Evolutionary conservation across 2,888 invertebrate genomes (phyloP).

Genomic region (Psylliodes chrysocephalus): DNA sequence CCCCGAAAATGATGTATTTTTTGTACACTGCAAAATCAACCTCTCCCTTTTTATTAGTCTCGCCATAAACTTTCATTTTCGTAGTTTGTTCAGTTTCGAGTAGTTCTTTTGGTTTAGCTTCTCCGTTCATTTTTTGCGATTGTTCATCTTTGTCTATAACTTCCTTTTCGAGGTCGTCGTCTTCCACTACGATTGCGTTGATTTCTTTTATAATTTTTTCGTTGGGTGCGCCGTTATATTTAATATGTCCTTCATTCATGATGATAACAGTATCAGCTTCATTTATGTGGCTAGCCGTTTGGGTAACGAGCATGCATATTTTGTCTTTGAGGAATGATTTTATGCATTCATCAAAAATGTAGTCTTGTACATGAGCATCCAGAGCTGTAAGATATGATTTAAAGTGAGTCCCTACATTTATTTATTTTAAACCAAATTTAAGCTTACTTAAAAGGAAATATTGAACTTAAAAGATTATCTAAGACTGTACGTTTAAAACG

Average conservation of each 20-base stretch:
- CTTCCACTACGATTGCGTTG: slow-evolving; percentile 66
- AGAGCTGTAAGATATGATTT: no score
- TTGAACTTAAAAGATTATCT: no score
- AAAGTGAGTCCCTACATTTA: no score
- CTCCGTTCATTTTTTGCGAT: slow-evolving; percentile 53
- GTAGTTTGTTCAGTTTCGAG: slow-evolving; percentile 37
- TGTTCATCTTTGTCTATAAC: slow-evolving; percentile 61
- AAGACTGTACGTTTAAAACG: no score
- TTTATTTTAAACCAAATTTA: no score
- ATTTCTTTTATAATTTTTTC: slow-evolving; percentile 78
- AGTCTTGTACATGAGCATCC: slow-evolving; percentile 86
- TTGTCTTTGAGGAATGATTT: slow-evolving; percentile 70
- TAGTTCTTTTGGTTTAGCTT: slow-evolving; percentile 50
- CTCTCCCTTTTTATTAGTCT: slow-evolving; percentile 53
- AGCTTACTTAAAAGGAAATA: no score
- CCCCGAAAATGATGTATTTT: slow-evolving; percentile 52
- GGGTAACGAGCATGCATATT: slow-evolving; percentile 78
- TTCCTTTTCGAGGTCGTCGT: slow-evolving; percentile 46
- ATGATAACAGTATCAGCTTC: slow-evolving; percentile 58
- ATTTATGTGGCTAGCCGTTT: slow-evolving; percentile 73
- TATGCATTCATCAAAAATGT: slow-evolving; percentile 84
- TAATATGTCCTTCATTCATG: slow-evolving; percentile 65
- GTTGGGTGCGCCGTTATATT: slow-evolving; percentile 72
- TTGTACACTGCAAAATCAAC: slow-evolving; percentile 53
- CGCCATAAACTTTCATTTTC: slow-evolving; percentile 49